Evolutionary conservation across 2,113 vertebrate genomes (phyloP), one percentile per base, ranked within the genome.

Genomic region (Mola mola): DNA sequence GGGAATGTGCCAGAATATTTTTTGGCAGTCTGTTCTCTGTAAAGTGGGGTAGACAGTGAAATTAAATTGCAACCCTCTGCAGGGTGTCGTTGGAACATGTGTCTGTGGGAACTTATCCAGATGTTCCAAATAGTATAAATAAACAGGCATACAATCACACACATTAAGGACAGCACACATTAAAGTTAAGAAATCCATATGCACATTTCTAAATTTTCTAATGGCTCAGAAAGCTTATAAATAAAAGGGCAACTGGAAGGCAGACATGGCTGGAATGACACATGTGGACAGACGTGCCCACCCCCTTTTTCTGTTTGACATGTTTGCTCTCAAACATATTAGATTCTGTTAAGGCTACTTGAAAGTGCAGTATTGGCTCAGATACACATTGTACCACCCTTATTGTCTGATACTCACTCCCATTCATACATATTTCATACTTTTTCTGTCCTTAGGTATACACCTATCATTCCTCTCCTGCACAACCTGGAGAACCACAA

Each of bases 221-320:
- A 82, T 75, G 68, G 62, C 38, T 70, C 42, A 28, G 67, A 53
- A 55, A 65, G 46, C 76, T 82, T 81, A 70, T 77, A 79, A 83
- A 71, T 66, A 72, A 64, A 79, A 53, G 65, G 61, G 48, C 37
- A 59, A 66, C 71, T 83, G 79, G 78, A 78, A 76, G 63, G 65
- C 71, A 81, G 75, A 77, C 77, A 79, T 61, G 58, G 29, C 65
- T 79, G 28, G 71, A 75, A 79, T 68, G 67, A 78, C 72, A 73
- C 41, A 42, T 55, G 29, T 16, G 34, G 10, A 48, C 11, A 34
- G 3, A 40, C 58, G 75, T 85, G 16, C 29, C 44, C n/a, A 11
- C 25, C 44, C 62, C 60, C 61, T n/a, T 13, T 53, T 62, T 70
- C 67, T 31, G 66, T 15, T 72, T 22, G 61, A 6, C 8, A 3